These are phyloP conservation scores for Rostratula benghalensis DNA, from an alignment of 2,113 vertebrate genomes.

Conservation along the genomic window DNA sequence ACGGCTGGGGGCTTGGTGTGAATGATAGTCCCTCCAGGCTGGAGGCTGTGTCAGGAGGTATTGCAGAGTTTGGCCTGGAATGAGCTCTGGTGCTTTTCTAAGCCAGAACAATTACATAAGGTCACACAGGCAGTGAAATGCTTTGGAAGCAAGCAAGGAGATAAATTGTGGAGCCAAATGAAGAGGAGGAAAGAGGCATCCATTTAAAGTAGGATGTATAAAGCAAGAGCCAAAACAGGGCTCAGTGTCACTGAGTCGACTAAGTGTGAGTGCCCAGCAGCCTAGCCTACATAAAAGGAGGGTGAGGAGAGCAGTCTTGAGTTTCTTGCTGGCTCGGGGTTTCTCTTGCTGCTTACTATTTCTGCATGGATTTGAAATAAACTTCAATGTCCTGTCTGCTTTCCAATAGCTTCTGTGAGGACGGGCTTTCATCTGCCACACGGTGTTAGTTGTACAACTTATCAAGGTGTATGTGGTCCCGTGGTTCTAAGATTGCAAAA, in stretches of 20 bases:
- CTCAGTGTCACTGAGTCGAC: not conserved
- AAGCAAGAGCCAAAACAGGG: not conserved
- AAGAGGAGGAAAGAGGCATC: not conserved
- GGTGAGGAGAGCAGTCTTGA: not conserved
- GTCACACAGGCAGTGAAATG: not conserved
- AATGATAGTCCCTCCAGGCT: not conserved
- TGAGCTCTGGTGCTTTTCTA: not conserved
- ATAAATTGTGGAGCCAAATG: not conserved
- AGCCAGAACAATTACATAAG: conserved; percentile 46
- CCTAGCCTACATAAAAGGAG: not conserved
- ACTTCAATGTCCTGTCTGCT: not conserved
- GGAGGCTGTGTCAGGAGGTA: not conserved
- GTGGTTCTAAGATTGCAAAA: not conserved
- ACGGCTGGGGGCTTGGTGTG: not conserved
- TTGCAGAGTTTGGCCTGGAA: not conserved
- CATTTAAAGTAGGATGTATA: not conserved
- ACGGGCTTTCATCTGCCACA: not conserved
- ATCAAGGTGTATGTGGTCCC: not conserved
- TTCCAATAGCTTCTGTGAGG: not conserved
- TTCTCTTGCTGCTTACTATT: not conserved
- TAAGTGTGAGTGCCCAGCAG: not conserved
- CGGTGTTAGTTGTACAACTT: not conserved
- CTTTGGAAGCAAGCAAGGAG: not conserved
- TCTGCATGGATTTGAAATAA: not conserved
- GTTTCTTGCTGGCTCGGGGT: not conserved